phyloP scores from a whole-genome alignment of 2,888 invertebrate genomes.

The Parasteatoda lunata region DNA sequence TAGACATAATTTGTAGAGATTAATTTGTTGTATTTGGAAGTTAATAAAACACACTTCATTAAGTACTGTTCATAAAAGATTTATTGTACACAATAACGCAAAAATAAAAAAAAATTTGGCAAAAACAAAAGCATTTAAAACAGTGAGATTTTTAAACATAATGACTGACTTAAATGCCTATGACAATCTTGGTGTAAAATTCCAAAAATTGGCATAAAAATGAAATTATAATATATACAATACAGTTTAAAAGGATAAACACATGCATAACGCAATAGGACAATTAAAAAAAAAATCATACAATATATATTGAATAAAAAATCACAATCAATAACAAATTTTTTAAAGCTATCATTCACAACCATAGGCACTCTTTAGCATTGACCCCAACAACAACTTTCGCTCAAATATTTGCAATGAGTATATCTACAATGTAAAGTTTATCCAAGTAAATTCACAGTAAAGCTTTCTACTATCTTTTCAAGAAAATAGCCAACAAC shows the following conservation, averaged over 20 bases:
- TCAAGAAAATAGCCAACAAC: too few relatives aligned
- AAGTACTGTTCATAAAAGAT: constrained; percentile 17
- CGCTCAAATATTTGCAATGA: not conserved
- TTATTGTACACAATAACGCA: constrained; percentile 20
- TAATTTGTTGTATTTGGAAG: too few relatives aligned
- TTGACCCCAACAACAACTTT: constrained; percentile 41
- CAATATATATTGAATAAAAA: constrained; percentile 8
- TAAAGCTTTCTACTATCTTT: too few relatives aligned
- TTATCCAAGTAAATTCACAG: not conserved
- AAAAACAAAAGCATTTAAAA: constrained; percentile 40
- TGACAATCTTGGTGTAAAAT: constrained; percentile 60
- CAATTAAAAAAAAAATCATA: constrained; percentile 8
- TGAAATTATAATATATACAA: constrained; percentile 10
- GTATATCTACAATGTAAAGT: not conserved
- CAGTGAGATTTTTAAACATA: constrained; percentile 23
- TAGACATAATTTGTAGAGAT: not conserved
- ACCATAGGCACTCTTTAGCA: constrained; percentile 56
- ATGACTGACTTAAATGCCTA: constrained; percentile 13
- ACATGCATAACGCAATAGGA: not conserved
- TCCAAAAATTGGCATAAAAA: constrained; percentile 50
- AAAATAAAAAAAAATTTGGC: constrained; percentile 59
- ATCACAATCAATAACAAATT: constrained; percentile 31
- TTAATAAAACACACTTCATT: not conserved
- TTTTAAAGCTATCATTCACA: constrained; percentile 34
- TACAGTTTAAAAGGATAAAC: constrained; percentile 32